These are phyloP conservation scores for Pristionchus japonicus DNA, from an alignment of 2,888 invertebrate species.

Conservation along the genomic window DNA sequence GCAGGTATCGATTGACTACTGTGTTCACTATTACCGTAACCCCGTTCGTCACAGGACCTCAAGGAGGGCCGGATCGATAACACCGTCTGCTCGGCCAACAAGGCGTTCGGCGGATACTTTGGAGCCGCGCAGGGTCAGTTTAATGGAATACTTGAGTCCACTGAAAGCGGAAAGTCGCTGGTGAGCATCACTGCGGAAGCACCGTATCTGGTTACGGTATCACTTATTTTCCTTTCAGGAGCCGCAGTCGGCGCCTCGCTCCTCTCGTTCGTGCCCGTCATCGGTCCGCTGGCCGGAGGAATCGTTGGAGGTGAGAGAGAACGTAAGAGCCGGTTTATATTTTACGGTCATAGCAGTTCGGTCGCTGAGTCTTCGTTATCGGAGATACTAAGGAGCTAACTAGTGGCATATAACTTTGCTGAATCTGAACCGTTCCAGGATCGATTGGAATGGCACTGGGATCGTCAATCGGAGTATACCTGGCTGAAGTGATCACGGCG, in stretches of 20 bases:
- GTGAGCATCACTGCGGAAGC: no score
- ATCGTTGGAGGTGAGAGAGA: neutral
- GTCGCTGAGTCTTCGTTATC: neutral
- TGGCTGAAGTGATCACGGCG: neutral
- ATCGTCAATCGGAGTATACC: neutral
- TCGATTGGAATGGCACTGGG: neutral
- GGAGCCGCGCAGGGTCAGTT: neutral
- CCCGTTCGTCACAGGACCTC: neutral
- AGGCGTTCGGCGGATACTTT: neutral
- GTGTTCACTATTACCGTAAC: neutral
- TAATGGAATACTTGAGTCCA: neutral
- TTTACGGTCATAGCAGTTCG: neutral
- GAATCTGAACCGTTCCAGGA: no score
- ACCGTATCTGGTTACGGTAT: no score
- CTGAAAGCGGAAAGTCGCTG: neutral
- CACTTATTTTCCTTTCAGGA: neutral
- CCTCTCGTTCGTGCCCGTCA: neutral
- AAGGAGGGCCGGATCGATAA: neutral
- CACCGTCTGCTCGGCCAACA: neutral
- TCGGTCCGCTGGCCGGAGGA: neutral
- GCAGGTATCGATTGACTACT: neutral
- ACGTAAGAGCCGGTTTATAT: no score
- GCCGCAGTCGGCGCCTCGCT: neutral
- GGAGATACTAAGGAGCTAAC: no score
- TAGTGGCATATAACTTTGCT: no score